phyloP scores from a whole-genome alignment of 2,797 vertebrate species.

The Brachyrhaphis roseni region DNA sequence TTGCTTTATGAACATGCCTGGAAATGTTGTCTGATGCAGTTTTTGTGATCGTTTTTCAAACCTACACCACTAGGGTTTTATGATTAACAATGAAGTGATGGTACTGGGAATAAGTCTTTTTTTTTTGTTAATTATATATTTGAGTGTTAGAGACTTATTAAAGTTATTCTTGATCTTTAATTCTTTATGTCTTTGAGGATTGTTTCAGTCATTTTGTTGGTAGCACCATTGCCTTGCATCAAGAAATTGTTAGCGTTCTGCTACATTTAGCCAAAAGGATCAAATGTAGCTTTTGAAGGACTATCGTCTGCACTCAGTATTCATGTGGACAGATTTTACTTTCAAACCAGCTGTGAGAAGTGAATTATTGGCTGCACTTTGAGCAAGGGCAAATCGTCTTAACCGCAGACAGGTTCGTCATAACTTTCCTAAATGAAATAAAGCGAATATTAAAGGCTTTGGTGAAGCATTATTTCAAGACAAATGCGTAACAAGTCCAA shows the following conservation, averaged over 20 bases:
- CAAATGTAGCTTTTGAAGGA: background rate
- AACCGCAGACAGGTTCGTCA: slow-evolving; percentile 41
- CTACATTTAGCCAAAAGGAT: background rate
- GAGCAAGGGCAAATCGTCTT: slow-evolving; percentile 5
- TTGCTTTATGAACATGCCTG: no score
- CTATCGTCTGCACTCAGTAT: background rate
- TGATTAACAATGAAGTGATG: background rate
- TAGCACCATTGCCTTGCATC: no score
- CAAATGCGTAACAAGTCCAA: slow-evolving; percentile 43
- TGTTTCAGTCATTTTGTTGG: background rate
- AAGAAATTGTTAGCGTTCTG: background rate
- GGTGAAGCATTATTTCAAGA: slow-evolving; percentile 23
- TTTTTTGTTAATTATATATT: background rate
- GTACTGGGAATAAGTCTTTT: background rate
- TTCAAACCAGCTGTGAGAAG: slow-evolving; percentile 11
- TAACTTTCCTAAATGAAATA: slow-evolving; percentile 29
- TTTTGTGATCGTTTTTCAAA: background rate
- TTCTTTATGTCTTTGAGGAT: background rate
- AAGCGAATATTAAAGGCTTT: slow-evolving; percentile 32
- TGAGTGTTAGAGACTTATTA: background rate
- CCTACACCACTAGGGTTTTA: background rate
- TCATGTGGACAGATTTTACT: background rate
- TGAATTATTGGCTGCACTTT: background rate
- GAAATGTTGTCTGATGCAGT: background rate
- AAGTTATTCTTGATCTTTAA: background rate